Evolutionary conservation across 2,113 vertebrate species (phyloP).

Genomic region (Charina bottae): DNA sequence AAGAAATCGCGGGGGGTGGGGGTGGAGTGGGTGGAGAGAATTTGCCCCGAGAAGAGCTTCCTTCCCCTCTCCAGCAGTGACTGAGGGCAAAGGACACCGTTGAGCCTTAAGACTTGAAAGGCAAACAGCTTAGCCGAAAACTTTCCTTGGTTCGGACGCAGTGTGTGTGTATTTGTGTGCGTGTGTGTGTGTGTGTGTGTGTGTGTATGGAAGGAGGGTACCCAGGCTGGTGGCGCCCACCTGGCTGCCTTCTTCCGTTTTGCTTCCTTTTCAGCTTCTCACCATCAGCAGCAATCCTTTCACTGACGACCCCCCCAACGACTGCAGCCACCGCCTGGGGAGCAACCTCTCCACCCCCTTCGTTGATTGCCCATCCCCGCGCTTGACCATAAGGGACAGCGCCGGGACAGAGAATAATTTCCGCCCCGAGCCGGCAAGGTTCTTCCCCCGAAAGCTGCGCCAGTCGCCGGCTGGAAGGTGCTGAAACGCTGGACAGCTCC

Average conservation of each 20-base stretch:
- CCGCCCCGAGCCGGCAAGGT: background rate
- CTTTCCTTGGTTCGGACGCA: constrained; percentile 4
- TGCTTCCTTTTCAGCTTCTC: constrained; percentile 40
- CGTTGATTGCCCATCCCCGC: background rate
- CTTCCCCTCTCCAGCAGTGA: constrained; percentile 19
- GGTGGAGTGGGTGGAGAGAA: constrained; percentile 46
- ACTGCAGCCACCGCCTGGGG: background rate
- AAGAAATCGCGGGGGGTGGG: constrained; percentile 57
- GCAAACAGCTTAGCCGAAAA: constrained; percentile 4
- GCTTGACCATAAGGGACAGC: constrained; percentile 38
- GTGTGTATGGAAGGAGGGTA: background rate
- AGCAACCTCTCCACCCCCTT: background rate
- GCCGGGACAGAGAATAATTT: background rate
- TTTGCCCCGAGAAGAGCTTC: constrained; percentile 12
- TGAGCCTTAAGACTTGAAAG: background rate
- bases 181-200: constrained; percentile 15
- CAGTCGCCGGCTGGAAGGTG: background rate
- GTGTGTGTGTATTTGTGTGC: background rate
- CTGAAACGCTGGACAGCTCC: constrained; percentile 25
- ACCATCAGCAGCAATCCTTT: background rate
- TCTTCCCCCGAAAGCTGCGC: background rate
- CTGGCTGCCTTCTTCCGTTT: background rate
- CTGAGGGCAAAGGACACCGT: background rate
- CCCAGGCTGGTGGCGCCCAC: background rate
- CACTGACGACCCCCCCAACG: background rate